Conservation (phyloP, 1,140 invertebrate species). For the Heterodera schachtii region DNA sequence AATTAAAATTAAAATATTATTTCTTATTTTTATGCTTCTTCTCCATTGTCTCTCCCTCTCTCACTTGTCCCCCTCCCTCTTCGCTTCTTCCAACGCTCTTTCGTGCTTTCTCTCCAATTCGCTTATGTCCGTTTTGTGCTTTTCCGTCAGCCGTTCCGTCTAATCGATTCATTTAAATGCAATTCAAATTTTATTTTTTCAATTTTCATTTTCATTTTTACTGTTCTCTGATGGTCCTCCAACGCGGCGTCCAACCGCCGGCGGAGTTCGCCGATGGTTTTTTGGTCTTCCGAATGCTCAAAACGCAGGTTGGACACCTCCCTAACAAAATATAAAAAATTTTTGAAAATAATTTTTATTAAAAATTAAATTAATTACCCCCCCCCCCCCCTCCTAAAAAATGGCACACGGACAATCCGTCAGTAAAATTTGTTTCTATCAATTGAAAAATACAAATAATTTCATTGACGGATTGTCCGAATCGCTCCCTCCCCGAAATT, state of each 20-base stretch:
- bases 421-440: too few relatives aligned
- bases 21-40: too few relatives aligned
- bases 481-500: too few relatives aligned
- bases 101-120: slow-evolving; percentile 39
- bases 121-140: slow-evolving; percentile 27
- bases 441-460: too few relatives aligned
- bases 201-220: slow-evolving; percentile 18
- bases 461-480: too few relatives aligned
- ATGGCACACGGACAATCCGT: too few relatives aligned
- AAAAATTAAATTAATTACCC: too few relatives aligned
- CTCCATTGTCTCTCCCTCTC: too few relatives aligned
- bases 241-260: slow-evolving; percentile 7
- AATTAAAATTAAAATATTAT: too few relatives aligned
- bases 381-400: too few relatives aligned
- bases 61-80: slow-evolving; percentile 20
- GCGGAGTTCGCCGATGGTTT: slow-evolving; percentile 37
- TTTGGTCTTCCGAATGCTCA: slow-evolving; percentile 41
- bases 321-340: not conserved
- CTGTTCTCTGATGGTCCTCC: slow-evolving; percentile 30
- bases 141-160: slow-evolving; percentile 1
- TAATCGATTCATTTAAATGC: not conserved
- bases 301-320: slow-evolving; percentile 41
- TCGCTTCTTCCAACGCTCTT: slow-evolving; percentile 32
- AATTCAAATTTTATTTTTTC: not conserved
- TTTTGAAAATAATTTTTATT: too few relatives aligned